Percentiles rank a stretch among this genome's conserved stretches.
Conservation (phyloP, 92 coral and sea anemone species). For the Paragorgia papillata region DNA sequence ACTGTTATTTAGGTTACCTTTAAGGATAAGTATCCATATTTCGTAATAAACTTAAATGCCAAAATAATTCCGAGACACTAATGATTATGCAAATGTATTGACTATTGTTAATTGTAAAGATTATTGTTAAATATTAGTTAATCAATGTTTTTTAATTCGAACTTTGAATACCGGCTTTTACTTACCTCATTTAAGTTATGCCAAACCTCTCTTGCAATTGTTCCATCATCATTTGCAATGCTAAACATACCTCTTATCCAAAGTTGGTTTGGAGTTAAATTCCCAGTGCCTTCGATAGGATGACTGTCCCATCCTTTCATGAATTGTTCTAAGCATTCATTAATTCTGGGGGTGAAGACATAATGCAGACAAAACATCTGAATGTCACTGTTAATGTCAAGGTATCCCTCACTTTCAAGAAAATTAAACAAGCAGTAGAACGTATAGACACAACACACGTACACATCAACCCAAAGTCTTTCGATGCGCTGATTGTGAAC, state of each 20-base stretch:
- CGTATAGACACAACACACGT: conserved; percentile 58
- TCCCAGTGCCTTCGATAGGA: conserved; percentile 16
- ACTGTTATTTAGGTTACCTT: background rate
- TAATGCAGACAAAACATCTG: conserved; percentile 66
- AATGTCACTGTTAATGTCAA: conserved; percentile 59
- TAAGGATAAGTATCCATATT: background rate
- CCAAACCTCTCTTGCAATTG: conserved; percentile 54
- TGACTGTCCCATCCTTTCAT: conserved; percentile 16
- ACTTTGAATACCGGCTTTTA: conserved; percentile 15
- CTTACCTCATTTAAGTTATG: conserved; percentile 54
- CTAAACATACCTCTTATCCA: conserved; percentile 60
- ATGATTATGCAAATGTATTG: too few relatives aligned
- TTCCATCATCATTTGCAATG: conserved; percentile 52
- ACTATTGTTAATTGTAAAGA: too few relatives aligned
- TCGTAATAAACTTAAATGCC: too few relatives aligned
- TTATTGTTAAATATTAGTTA: too few relatives aligned
- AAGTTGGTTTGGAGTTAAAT: conserved; percentile 64
- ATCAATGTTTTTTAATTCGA: background rate
- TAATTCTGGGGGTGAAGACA: conserved; percentile 63
- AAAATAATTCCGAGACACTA: too few relatives aligned
- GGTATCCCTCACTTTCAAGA: conserved; percentile 65
- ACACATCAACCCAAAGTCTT: conserved; percentile 67
- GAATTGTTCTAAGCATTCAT: background rate
- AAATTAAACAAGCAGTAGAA: conserved; percentile 56
- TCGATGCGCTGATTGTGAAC: conserved; percentile 62